Percentiles rank a stretch among this genome's conserved stretches.
Conservation (phyloP, 1,140 invertebrate genomes). For the Lysiphlebus fabarum region DNA sequence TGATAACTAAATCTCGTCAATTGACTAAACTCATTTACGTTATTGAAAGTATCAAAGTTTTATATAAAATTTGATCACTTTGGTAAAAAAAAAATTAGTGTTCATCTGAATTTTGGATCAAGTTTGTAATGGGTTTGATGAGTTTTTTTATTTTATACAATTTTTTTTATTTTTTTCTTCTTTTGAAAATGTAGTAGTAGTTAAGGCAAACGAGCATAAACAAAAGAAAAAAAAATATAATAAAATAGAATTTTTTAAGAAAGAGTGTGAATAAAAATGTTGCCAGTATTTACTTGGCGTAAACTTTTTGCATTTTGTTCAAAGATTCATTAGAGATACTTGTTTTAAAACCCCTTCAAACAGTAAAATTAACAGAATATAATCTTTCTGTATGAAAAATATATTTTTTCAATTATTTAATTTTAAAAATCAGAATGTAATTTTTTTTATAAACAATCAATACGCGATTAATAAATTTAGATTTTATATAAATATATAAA, state of each 20-base stretch:
- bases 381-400: too few relatives aligned
- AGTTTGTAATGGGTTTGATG: too few relatives aligned
- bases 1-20: too few relatives aligned
- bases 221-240: slow-evolving; percentile 2
- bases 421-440: too few relatives aligned
- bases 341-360: slow-evolving; percentile 16
- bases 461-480: too few relatives aligned
- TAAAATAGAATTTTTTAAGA: slow-evolving; percentile 8
- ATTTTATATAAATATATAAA: slow-evolving; percentile 2
- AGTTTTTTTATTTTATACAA: background rate
- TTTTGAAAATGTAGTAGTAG: background rate
- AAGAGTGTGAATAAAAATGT: slow-evolving; percentile 12
- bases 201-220: background rate
- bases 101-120: too few relatives aligned
- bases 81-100: too few relatives aligned
- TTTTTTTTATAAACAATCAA: too few relatives aligned
- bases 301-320: slow-evolving; percentile 12
- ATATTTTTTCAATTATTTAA: too few relatives aligned
- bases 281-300: slow-evolving; percentile 22
- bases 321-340: slow-evolving; percentile 23
- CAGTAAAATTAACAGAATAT: background rate
- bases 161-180: slow-evolving; percentile 1
- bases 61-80: too few relatives aligned
- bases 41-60: too few relatives aligned
- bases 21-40: too few relatives aligned